Base-by-base conservation (phyloP, 2,113 vertebrate species). In the Uropsilus gracilis region DNA sequence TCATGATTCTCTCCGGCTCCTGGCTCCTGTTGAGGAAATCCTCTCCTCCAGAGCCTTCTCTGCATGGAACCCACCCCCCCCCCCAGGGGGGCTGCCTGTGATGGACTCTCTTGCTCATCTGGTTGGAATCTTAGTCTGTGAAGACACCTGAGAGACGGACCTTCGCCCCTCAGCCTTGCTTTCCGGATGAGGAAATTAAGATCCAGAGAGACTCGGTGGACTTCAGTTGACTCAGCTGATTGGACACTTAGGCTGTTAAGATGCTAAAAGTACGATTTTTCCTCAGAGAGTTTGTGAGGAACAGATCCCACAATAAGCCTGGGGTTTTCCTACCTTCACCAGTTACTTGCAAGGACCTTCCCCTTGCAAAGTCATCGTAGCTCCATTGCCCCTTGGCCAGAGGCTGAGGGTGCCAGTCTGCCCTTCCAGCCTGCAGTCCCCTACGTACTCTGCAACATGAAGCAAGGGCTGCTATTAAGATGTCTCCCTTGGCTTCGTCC, bases 1-100 rank as follows among this genome's bases (percentile, higher is more conserved):
- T 44, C 4, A 4, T 89, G 80, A 80, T 61, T 61, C 78, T 24
- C 71, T 90, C 24, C 69, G 93, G 59, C 93, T 95, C 92, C 93
- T 93, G 93, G 89, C 96, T 97, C 94, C 91, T 95, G 95, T 91
- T 22, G 57, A 71, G 95, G 95, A 96, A 95, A 96, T 95, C 95
- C 94, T 96, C 94, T 89, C 89, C 78, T 80, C 77, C 82, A 69
- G 89, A 91, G 24, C 86, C 75, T 88, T 92, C 46, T 96, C 80
- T 46, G 37, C 55, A 3, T 50, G 86, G 66, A 76, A 50, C 57
- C 34, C 87, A n/a, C 1, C 2, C 50, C 9, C n/a, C 83, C 48
- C 0, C 1, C 2, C 8, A n/a, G n/a, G n/a, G n/a, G n/a, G 59
- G 44, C 66, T 12, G 39, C n/a, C 48, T 32, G 46, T 48, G 92